phyloP scores from a whole-genome alignment of 2,888 invertebrate species.

The Ophioninae sp. region DNA sequence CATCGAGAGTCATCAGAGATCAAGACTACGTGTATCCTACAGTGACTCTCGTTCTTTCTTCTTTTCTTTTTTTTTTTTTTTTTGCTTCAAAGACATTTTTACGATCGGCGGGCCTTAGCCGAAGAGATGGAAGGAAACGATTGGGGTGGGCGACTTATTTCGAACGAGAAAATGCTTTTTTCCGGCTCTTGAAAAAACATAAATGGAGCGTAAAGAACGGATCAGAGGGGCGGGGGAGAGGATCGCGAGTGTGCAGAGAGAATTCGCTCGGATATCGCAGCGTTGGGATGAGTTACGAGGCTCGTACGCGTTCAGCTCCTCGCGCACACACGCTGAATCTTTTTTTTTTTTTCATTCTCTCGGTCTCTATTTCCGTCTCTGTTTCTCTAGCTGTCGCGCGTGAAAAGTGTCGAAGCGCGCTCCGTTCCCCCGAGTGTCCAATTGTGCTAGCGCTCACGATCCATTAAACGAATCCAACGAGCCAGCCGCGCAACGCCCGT shows the following conservation, averaged over 20 bases:
- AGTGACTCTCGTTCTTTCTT: neutral
- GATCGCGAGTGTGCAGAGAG: neutral
- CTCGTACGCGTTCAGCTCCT: neutral
- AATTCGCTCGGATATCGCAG: conserved; percentile 36
- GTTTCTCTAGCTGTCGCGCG: conserved; percentile 2
- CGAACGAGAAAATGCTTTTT: conserved; percentile 34
- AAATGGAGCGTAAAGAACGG: conserved; percentile 57
- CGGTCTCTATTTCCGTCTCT: conserved; percentile 1
- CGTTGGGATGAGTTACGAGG: conserved; percentile 50
- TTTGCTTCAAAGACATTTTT: neutral
- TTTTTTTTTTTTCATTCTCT: conserved; percentile 6
- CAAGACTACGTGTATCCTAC: neutral
- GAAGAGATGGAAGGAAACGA: neutral
- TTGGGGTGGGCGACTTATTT: neutral
- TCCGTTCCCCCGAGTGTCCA: conserved; percentile 56
- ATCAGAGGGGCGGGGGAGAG: conserved; percentile 9
- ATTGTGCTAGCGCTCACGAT: conserved; percentile 72
- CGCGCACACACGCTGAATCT: conserved; percentile 2
- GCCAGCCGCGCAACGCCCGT: conserved; percentile 59
- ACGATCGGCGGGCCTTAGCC: neutral
- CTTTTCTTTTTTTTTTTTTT: neutral
- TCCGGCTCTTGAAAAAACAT: conserved; percentile 19
- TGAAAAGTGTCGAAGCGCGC: conserved; percentile 58
- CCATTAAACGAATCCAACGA: conserved; percentile 77
- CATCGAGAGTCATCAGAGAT: conserved; percentile 29